A percentile compares a stretch with the other conserved stretches of the same genome.
Evolutionary conservation across 1,140 invertebrate genomes (phyloP).

Genomic region (Pygmarrhopalites habei): DNA sequence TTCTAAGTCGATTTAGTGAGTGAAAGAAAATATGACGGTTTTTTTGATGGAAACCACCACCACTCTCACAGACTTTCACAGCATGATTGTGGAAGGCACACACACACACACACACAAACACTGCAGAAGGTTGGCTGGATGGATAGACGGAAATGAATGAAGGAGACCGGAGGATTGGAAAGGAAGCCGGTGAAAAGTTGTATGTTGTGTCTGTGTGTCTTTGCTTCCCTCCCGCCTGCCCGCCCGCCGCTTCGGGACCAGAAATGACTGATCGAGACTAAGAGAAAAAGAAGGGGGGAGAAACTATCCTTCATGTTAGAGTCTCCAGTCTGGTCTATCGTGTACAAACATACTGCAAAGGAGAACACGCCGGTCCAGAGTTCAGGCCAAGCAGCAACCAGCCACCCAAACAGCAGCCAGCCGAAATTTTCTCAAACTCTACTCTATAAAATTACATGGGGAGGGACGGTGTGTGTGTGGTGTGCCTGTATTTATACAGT

Average conservation of each 20-base stretch:
- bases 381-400: not conserved
- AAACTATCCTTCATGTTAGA: not conserved
- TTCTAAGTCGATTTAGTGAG: too few relatives aligned
- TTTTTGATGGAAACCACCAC: too few relatives aligned
- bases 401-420: too few relatives aligned
- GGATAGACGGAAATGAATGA: constrained; percentile 1
- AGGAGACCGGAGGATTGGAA: constrained; percentile 4
- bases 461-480: not conserved
- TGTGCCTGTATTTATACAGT: not conserved
- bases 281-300: not conserved
- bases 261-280: not conserved
- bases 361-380: not conserved
- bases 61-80: too few relatives aligned
- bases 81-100: too few relatives aligned
- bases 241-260: not conserved
- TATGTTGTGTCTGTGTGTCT: not conserved
- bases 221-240: not conserved
- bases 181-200: not conserved
- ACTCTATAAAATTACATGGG: not conserved
- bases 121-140: too few relatives aligned
- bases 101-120: too few relatives aligned
- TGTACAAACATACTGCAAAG: not conserved
- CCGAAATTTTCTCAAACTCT: not conserved
- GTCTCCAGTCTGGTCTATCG: not conserved
- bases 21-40: too few relatives aligned